A percentile compares a stretch with the other conserved stretches of the same genome.
These are phyloP conservation scores for Scylla paramamosain DNA, from an alignment of 1,140 invertebrate genomes.

Conservation along the genomic window DNA sequence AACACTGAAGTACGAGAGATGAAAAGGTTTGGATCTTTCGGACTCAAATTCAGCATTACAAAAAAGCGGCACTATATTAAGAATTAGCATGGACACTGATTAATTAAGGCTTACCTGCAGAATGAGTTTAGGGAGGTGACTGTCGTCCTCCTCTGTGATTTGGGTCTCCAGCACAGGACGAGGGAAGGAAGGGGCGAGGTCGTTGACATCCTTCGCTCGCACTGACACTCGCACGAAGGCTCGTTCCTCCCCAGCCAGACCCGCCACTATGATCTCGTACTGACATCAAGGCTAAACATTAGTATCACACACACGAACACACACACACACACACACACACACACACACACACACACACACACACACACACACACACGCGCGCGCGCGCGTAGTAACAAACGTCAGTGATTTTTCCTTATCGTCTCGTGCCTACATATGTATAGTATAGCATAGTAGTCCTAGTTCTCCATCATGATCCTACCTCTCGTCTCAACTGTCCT, in stretches of 20 bases:
- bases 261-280: conserved; percentile 59
- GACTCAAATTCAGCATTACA: too few relatives aligned
- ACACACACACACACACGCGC: conserved; percentile 26
- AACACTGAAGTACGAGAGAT: background rate
- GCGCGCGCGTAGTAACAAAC: background rate
- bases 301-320: background rate
- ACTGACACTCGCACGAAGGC: conserved; percentile 87
- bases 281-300: background rate
- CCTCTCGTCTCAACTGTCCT: too few relatives aligned
- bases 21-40: too few relatives aligned
- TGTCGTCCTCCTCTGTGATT: conserved; percentile 96
- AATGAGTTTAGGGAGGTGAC: conserved; percentile 94
- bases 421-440: background rate
- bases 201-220: conserved; percentile 96
- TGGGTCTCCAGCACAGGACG: conserved; percentile 95
- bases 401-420: background rate
- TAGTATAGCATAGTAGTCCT: too few relatives aligned
- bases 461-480: too few relatives aligned
- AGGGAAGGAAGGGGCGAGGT: conserved; percentile 92
- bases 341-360: conserved; percentile 25
- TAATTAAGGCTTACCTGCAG: conserved; percentile 86
- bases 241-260: background rate
- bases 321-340: conserved; percentile 31
- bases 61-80: too few relatives aligned
- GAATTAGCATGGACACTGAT: too few relatives aligned